phyloP scores from a whole-genome alignment of 2,113 vertebrate genomes.

The Nasalis larvatus region DNA sequence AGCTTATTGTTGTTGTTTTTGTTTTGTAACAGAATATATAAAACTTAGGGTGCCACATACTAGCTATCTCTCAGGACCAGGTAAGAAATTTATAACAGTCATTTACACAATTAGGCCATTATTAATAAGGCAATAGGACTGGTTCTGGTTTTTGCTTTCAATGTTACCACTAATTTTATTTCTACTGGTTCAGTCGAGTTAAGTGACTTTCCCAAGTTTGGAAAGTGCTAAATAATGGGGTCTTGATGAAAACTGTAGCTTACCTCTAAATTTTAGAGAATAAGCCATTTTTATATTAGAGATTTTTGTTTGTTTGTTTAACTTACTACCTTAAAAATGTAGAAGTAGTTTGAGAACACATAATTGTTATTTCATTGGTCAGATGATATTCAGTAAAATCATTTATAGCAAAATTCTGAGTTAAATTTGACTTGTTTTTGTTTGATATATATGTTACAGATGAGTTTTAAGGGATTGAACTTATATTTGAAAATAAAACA shows the following conservation, averaged over 20 bases:
- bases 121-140: neutral
- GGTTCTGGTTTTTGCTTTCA: neutral
- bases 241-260: neutral
- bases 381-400: neutral
- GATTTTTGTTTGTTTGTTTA: neutral
- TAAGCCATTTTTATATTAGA: neutral
- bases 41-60: neutral
- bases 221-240: neutral
- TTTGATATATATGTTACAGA: neutral
- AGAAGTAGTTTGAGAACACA: neutral
- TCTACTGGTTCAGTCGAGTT: neutral
- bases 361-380: neutral
- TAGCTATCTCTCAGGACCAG: neutral
- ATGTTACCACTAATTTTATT: neutral
- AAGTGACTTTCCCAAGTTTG: neutral
- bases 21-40: neutral
- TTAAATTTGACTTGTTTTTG: neutral
- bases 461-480: neutral
- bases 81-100: neutral
- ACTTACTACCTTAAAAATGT: neutral
- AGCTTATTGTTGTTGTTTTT: neutral
- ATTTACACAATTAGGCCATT: neutral
- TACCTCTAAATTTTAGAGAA: neutral
- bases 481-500: conserved; percentile 19
- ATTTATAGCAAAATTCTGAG: neutral